These are phyloP conservation scores for Odontamblyopus rebecca DNA, from an alignment of 2,797 vertebrate genomes.

Conservation along the genomic window DNA sequence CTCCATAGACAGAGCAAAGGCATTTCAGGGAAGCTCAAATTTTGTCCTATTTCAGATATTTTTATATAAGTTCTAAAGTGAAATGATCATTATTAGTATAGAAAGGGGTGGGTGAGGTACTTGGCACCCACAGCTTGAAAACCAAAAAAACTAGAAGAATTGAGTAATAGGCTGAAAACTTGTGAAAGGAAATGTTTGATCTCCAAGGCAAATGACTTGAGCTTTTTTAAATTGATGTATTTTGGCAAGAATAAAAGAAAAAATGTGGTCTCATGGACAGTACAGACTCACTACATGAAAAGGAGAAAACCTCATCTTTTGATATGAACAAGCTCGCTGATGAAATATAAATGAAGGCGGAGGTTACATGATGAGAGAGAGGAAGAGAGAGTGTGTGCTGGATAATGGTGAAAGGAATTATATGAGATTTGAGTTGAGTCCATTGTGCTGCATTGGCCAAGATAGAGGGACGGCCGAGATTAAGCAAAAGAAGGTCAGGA, in stretches of 20 bases:
- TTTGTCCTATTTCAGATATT: too few species aligned
- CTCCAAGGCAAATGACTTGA: neutral
- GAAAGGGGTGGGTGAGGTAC: too few species aligned
- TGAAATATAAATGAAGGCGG: slow-evolving; percentile 45
- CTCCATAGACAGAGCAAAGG: too few species aligned
- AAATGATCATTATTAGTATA: too few species aligned
- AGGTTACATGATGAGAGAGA: slow-evolving; percentile 17
- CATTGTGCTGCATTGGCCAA: slow-evolving; percentile 3
- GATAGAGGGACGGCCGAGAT: slow-evolving; percentile 11
- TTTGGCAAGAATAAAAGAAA: neutral
- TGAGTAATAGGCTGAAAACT: too few species aligned
- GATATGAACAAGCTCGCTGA: slow-evolving; percentile 11
- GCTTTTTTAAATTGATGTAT: neutral
- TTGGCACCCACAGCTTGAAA: too few species aligned
- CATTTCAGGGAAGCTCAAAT: too few species aligned
- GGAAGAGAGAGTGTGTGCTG: slow-evolving; percentile 4
- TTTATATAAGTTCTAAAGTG: too few species aligned
- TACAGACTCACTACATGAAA: neutral
- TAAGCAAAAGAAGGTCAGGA: slow-evolving; percentile 3
- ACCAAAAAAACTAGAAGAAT: too few species aligned
- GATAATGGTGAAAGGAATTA: slow-evolving; percentile 5
- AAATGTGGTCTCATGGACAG: neutral
- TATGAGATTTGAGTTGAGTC: slow-evolving; percentile 16
- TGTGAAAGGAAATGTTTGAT: neutral
- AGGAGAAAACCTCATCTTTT: slow-evolving; percentile 7